phyloP scores from a whole-genome alignment of 2,113 vertebrate genomes.

The Tapirus terrestris region DNA sequence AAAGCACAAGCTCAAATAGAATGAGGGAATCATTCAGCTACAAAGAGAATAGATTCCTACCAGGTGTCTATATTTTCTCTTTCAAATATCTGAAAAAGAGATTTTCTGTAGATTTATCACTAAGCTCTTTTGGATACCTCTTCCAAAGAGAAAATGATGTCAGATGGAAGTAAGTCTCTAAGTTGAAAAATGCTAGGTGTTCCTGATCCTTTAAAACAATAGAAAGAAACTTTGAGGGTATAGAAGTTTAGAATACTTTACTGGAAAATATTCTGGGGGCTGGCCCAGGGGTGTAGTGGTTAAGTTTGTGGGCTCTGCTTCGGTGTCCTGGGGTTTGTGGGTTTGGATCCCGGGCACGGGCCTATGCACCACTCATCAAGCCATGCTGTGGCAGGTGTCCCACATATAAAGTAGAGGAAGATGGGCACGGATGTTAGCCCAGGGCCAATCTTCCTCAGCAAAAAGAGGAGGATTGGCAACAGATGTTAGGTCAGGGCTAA shows the following conservation, averaged over 20 bases:
- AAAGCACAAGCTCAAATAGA: slow-evolving; percentile 2
- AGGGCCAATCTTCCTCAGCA: too few relatives aligned
- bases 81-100: background rate
- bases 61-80: background rate
- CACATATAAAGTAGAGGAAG: too few relatives aligned
- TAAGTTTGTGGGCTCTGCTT: too few relatives aligned
- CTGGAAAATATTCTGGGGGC: background rate
- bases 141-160: background rate
- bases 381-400: too few relatives aligned
- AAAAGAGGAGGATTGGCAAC: too few relatives aligned
- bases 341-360: too few relatives aligned
- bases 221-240: background rate
- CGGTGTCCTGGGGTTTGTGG: too few relatives aligned
- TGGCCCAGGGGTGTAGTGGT: too few relatives aligned
- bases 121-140: background rate
- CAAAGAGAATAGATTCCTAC: background rate
- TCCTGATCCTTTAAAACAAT: background rate
- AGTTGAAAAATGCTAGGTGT: background rate
- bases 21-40: background rate
- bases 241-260: background rate
- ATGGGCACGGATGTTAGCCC: too few relatives aligned
- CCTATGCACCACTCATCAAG: too few relatives aligned
- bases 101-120: background rate
- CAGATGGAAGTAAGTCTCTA: background rate
- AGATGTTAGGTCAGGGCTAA: too few relatives aligned